phyloP scores from a whole-genome alignment of 2,797 vertebrate species.

The Sebastes umbrosus region DNA sequence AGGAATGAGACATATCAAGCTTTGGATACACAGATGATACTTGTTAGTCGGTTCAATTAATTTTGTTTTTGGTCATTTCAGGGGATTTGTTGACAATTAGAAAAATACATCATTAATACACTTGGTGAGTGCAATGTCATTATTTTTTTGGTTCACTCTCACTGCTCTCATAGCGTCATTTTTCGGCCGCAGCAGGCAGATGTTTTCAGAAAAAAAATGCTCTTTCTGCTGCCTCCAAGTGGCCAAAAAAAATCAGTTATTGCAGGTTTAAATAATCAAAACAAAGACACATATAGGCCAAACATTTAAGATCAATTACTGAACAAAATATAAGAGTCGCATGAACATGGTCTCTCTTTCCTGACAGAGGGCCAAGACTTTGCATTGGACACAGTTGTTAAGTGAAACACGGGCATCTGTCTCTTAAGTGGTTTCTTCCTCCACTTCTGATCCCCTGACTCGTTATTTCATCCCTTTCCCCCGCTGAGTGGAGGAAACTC shows the following conservation, averaged over 20 bases:
- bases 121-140: not conserved
- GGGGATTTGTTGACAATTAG: not conserved
- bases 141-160: not conserved
- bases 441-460: conserved; percentile 39
- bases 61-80: not conserved
- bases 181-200: accelerated
- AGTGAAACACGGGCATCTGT: conserved; percentile 69
- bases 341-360: not conserved
- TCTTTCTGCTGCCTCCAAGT: too few relatives aligned
- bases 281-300: too few relatives aligned
- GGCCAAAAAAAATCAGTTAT: too few relatives aligned
- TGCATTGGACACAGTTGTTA: conserved; percentile 70
- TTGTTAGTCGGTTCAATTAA: not conserved
- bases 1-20: too few relatives aligned
- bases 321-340: not conserved
- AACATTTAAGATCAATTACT: conserved; percentile 14
- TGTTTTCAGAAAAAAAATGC: too few relatives aligned
- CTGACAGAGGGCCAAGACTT: conserved; percentile 1
- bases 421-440: conserved; percentile 59
- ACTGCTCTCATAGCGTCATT: too few relatives aligned
- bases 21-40: not conserved
- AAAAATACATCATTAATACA: not conserved
- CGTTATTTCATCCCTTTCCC: conserved; percentile 6
- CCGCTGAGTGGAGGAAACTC: conserved; percentile 36
- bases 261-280: too few relatives aligned